Base-by-base conservation (phyloP, 2,113 vertebrate species). In the Rhinopomastus cyanomelas region DNA sequence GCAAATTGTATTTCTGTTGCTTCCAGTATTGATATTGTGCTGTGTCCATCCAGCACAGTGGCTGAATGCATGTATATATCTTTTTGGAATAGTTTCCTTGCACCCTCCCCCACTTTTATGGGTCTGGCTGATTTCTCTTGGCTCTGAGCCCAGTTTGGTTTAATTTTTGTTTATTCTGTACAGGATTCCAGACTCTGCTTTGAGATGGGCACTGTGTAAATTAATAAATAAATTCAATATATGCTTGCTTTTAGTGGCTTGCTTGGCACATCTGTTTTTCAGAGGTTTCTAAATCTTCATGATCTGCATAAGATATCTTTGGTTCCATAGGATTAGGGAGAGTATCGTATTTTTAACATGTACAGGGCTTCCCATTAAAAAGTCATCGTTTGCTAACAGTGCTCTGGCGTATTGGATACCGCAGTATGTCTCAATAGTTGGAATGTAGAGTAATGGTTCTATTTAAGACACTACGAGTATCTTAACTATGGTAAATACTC, bases 141-240 rank as follows among this genome's bases (percentile, higher is more conserved):
- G 81, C 92, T 88, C 71, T 76, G 46, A 94, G 81, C 88, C 88
- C 66, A 79, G 83, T 86, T 94, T 86, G 80, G 65, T 78, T 95
- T 94, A 93, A 85, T 95, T 95, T 95, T 95, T 91, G 76, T 94
- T 95, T 94, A 91, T 94, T 95, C 65, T 83, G 37, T 86, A 69
- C 18, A 85, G 37, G 71, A 87, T 80, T 92, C 55, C 46, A 66
- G 81, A 59, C 59, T 87, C 73, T 90, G 62, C 84, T 73, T 91
- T 90, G 80, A 94, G 88, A 90, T 93, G 83, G 88, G 42, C 51
- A 81, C 66, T 76, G 77, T 87, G 84, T 96, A 93, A 88, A 96
- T 95, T 88, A 89, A 92, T 89, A 96, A 94, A 81, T 94, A 91
- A 91, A 88, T 90, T 68, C 77, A 81, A 15, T 93, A 79, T 88